Conservation (phyloP, 2,113 vertebrate species). For the Zapus hudsonius region DNA sequence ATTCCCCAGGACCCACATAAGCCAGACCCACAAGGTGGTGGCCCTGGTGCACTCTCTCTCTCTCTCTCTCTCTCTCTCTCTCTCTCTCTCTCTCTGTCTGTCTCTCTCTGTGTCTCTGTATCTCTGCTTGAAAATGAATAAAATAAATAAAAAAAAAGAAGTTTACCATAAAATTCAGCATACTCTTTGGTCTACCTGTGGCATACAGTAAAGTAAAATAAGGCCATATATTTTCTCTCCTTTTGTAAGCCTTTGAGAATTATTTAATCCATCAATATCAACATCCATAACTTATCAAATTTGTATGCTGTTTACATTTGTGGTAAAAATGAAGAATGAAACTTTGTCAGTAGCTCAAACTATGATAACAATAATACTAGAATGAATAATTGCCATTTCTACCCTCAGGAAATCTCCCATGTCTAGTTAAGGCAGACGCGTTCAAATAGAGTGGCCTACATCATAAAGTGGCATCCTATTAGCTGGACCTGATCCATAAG, state of each 20-base stretch:
- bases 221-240: slow-evolving; percentile 38
- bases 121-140: too few species aligned
- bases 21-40: too few species aligned
- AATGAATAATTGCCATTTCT: slow-evolving; percentile 49
- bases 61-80: too few species aligned
- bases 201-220: slow-evolving; percentile 36
- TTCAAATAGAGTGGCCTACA: slow-evolving; percentile 12
- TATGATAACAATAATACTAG: slow-evolving; percentile 21
- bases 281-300: slow-evolving; percentile 38
- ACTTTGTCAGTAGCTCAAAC: slow-evolving; percentile 34
- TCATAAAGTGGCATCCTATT: slow-evolving; percentile 4
- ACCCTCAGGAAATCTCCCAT: background rate
- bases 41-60: too few species aligned
- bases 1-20: too few species aligned
- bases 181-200: background rate
- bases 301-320: slow-evolving; percentile 19
- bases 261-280: slow-evolving; percentile 18
- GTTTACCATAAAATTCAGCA: slow-evolving; percentile 37
- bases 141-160: too few species aligned
- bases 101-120: too few species aligned
- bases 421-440: slow-evolving; percentile 39
- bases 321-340: slow-evolving; percentile 49
- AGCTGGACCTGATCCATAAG: slow-evolving; percentile 2
- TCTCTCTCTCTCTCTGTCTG: too few species aligned
- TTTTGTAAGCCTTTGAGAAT: slow-evolving; percentile 37